Base-by-base conservation (phyloP, 2,797 vertebrate genomes). In the Onychomys torridus region DNA sequence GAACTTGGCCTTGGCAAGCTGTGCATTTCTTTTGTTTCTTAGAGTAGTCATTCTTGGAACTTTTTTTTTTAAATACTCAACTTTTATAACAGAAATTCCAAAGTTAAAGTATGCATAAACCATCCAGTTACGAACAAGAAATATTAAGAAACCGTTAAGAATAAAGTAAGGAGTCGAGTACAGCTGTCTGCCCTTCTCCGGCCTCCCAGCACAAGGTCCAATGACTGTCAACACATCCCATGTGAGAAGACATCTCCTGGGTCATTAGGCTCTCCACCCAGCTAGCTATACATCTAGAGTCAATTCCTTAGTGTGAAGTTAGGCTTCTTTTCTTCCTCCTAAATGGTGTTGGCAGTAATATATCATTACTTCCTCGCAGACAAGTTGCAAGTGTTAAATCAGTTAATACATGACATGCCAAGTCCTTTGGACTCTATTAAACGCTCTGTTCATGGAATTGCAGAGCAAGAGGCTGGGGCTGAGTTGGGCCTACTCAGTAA, bases 1-100 rank as follows among this genome's bases (percentile, higher is more conserved):
- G 8, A 77, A 55, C 76, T 89, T 83, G n/a, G 55, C 75, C 79
- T 63, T 76, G 19, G n/a, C 91, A 95, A 86, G n/a, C 4, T 11
- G 14, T 77, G 6, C 6, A 1, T 78, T 86, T n/a, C 88, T 91
- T 78, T n/a, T 67, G 88, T 37, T 82, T 73, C 40, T 16, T 85
- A 34, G 32, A 32, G 12, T 86, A 65, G 27, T 87, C 37, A 11
- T 78, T 69, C 2, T 82, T 91, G 86, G 75, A n/a, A 59, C n/a
- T 14, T 91, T 69, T 37, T 25, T 67, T 91, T 92, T 84, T 52
- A 11, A 88, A 71, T 32, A 69, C 5, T 19, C 57, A 85, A 81
- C 81, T 93, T 82, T 37, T 85, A 52, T 73, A 88, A 69, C 63
- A 89, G 75, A 11, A 93, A 95, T 95, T 96, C 46, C 43, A 16